These are phyloP conservation scores for Melanostigma gelatinosum DNA, from an alignment of 2,113 vertebrate genomes.

Conservation along the genomic window DNA sequence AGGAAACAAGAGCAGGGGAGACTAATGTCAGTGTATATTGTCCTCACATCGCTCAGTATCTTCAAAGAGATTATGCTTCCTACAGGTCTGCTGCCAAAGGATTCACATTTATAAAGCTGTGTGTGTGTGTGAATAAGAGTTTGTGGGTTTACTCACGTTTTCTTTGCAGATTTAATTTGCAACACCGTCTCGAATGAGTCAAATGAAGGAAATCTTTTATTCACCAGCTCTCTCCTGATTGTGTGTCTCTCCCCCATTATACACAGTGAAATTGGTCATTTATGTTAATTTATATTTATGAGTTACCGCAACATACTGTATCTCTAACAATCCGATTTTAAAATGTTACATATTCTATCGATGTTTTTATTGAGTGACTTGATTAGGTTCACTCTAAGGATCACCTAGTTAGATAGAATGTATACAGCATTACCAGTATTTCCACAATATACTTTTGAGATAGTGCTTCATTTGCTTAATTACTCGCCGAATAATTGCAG, in stretches of 20 bases:
- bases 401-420: neutral
- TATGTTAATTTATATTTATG: neutral
- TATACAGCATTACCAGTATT: neutral
- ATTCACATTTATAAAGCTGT: neutral
- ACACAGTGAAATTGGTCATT: neutral
- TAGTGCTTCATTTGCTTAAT: neutral
- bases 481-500: neutral
- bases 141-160: neutral
- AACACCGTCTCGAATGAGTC: neutral
- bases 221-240: neutral
- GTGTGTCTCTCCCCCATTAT: neutral
- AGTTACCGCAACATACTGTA: neutral
- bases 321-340: neutral
- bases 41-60: neutral
- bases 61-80: slow-evolving; percentile 7
- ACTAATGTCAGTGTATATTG: neutral
- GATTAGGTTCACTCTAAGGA: neutral
- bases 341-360: neutral
- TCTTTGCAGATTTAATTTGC: neutral
- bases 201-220: slow-evolving; percentile 5
- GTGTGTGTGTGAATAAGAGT: neutral
- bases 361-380: neutral
- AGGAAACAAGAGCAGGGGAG: neutral
- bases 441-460: neutral
- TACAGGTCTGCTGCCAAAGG: neutral